Evolutionary conservation across 2,888 invertebrate genomes (phyloP).

Genomic region (Mesorhabditis belari): DNA sequence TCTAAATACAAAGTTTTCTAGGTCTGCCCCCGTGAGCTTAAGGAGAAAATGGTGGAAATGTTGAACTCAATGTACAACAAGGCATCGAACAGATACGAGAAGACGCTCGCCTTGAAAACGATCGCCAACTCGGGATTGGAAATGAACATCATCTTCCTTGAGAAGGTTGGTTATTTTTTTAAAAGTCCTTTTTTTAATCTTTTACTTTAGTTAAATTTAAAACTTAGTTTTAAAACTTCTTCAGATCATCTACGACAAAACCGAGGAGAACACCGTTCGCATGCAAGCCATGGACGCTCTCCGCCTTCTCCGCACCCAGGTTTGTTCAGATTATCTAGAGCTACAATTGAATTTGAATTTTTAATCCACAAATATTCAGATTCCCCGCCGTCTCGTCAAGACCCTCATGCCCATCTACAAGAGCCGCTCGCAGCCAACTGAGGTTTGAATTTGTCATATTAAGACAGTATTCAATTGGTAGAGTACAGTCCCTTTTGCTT

Average conservation of each 20-base stretch:
- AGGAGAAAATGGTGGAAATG: conserved; percentile 25
- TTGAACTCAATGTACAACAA: conserved; percentile 19
- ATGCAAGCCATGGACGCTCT: conserved; percentile 43
- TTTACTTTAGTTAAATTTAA: conserved; percentile 22
- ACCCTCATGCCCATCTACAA: conserved; percentile 42
- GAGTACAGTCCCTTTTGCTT: too few relatives aligned
- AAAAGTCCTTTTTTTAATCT: conserved; percentile 28
- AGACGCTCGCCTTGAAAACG: conserved; percentile 43
- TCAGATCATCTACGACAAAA: conserved; percentile 32
- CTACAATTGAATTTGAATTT: too few relatives aligned
- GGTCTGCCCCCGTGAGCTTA: conserved; percentile 18
- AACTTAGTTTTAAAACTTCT: conserved; percentile 19
- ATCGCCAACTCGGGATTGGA: conserved; percentile 47
- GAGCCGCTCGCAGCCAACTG: conserved; percentile 32
- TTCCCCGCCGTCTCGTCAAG: conserved; percentile 21
- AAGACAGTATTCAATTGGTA: conserved; percentile 7
- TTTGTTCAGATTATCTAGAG: too few relatives aligned
- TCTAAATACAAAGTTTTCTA: conserved; percentile 2
- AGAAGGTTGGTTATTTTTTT: conserved; percentile 26
- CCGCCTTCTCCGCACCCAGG: conserved; percentile 22
- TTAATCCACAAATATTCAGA: too few relatives aligned
- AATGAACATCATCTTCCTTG: conserved; percentile 30
- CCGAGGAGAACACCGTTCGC: conserved; percentile 28
- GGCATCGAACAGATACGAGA: conserved; percentile 29
- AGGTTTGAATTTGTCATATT: conserved; percentile 17